Evolutionary conservation across 2,888 invertebrate genomes (phyloP).

Genomic region (Drosophila niveifrons): DNA sequence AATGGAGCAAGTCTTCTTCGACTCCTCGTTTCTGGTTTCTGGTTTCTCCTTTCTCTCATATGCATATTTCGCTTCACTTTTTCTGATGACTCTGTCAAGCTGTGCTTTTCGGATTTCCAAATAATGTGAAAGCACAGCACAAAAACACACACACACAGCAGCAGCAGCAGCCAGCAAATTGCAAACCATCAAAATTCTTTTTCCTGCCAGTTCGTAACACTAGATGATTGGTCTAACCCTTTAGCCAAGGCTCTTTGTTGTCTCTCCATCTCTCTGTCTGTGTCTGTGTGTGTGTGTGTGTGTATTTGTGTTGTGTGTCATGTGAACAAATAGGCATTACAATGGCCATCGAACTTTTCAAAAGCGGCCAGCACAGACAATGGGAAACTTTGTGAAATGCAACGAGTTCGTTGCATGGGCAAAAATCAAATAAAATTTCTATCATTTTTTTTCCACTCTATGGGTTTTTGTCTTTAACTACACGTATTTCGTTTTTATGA

Average conservation of each 20-base stretch:
- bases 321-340: conserved; percentile 38
- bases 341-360: conserved; percentile 27
- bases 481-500: too few species aligned
- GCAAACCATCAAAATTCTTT: conserved; percentile 1
- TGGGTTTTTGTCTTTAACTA: conserved; percentile 1
- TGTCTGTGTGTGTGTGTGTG: neutral
- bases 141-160: neutral
- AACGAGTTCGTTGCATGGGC: conserved; percentile 21
- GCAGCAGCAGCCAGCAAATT: neutral
- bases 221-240: conserved; percentile 6
- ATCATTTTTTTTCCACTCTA: neutral
- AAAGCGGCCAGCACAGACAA: conserved; percentile 21
- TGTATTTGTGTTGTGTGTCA: conserved; percentile 7
- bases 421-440: conserved; percentile 9
- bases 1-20: too few species aligned
- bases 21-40: neutral
- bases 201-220: neutral
- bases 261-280: too few species aligned
- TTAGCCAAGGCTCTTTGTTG: neutral
- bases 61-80: conserved; percentile 37
- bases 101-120: conserved; percentile 29
- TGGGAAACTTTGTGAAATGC: conserved; percentile 18
- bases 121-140: conserved; percentile 1
- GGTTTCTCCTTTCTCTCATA: conserved; percentile 17
- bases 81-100: conserved; percentile 36